Evolutionary conservation across 2,888 invertebrate species (phyloP).

Genomic region (Pollenia amentaria): DNA sequence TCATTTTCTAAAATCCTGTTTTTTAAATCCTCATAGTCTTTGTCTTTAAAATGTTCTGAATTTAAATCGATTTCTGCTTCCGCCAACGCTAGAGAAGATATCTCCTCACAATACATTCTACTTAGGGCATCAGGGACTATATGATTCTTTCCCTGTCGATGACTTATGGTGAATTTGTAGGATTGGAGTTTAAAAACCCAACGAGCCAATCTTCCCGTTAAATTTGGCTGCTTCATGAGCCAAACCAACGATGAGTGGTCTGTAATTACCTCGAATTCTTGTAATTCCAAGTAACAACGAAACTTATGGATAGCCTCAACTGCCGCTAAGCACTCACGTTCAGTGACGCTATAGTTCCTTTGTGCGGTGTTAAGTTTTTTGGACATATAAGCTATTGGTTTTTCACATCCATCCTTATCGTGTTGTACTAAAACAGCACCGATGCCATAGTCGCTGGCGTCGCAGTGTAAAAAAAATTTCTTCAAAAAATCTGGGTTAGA

Average conservation of each 20-base stretch:
- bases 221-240: constrained; percentile 32
- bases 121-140: constrained; percentile 27
- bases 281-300: background rate
- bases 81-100: background rate
- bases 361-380: background rate
- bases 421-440: constrained; percentile 25
- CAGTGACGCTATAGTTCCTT: background rate
- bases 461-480: constrained; percentile 42
- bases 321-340: background rate
- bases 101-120: background rate
- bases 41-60: background rate
- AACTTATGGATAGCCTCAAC: background rate
- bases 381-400: constrained; percentile 5
- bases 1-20: background rate
- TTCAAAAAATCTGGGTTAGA: constrained; percentile 30
- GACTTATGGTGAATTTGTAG: constrained; percentile 27
- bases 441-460: constrained; percentile 24
- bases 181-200: constrained; percentile 33
- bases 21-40: background rate
- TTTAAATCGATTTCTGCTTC: background rate
- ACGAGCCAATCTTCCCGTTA: constrained; percentile 24
- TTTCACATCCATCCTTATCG: constrained; percentile 1
- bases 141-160: constrained; percentile 37
- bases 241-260: constrained; percentile 25
- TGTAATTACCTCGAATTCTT: constrained; percentile 22